Evolutionary conservation across 92 coral and sea anemone species (phyloP).

Genomic region (Zoanthus solanderi): DNA sequence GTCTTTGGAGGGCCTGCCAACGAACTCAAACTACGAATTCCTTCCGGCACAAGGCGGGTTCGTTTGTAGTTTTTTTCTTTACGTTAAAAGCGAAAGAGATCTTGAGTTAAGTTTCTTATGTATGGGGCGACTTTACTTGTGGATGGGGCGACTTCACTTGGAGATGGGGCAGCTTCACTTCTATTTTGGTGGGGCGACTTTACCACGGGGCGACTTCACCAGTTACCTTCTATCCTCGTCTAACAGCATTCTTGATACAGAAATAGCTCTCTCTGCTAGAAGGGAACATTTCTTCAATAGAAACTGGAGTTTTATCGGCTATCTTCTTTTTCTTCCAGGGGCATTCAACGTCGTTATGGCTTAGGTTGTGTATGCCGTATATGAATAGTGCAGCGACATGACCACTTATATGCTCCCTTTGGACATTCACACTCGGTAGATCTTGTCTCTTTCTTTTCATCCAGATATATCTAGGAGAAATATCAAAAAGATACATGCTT

Average conservation of each 20-base stretch:
- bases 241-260: background rate
- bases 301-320: background rate
- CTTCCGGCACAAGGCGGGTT: too few relatives aligned
- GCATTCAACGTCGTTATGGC: conserved; percentile 4
- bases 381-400: conserved; percentile 12
- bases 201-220: too few relatives aligned
- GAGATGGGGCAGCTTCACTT: too few relatives aligned
- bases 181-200: too few relatives aligned
- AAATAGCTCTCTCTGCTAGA: background rate
- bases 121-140: too few relatives aligned
- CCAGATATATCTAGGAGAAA: background rate
- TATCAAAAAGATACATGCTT: too few relatives aligned
- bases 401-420: conserved; percentile 5
- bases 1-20: too few relatives aligned
- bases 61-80: too few relatives aligned
- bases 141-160: too few relatives aligned
- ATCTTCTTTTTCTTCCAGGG: background rate
- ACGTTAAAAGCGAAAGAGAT: too few relatives aligned
- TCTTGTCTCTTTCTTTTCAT: conserved; percentile 10
- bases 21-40: too few relatives aligned
- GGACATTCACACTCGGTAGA: conserved; percentile 19
- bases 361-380: background rate
- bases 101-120: too few relatives aligned
- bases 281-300: background rate
- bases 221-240: background rate